Percentiles rank a stretch among this genome's conserved stretches.
phyloP scores from a whole-genome alignment of 2,888 invertebrate species.

The Monoplex corrugatus region DNA sequence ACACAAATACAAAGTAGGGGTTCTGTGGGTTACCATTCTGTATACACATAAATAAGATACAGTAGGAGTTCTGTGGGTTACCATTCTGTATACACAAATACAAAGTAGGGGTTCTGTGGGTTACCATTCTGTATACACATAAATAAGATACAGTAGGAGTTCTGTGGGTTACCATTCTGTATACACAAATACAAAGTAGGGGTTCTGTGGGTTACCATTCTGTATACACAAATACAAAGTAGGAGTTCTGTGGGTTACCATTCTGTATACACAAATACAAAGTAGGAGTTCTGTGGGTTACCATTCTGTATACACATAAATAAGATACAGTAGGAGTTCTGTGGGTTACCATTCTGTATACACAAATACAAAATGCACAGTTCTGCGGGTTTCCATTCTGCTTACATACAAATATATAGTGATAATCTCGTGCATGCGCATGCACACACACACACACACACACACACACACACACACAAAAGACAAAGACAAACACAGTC shows the following conservation, averaged over 20 bases:
- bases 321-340: constrained; percentile 83
- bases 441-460: constrained; percentile 39
- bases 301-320: constrained; percentile 81
- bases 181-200: constrained; percentile 77
- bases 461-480: background rate
- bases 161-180: constrained; percentile 82
- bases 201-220: constrained; percentile 83
- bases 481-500: background rate
- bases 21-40: constrained; percentile 83
- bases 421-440: too few species aligned
- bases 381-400: constrained; percentile 83
- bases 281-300: constrained; percentile 82
- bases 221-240: constrained; percentile 70
- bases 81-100: constrained; percentile 81
- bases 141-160: constrained; percentile 82
- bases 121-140: constrained; percentile 81
- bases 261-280: constrained; percentile 78
- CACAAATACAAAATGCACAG: background rate
- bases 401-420: constrained; percentile 51
- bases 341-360: constrained; percentile 82
- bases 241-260: constrained; percentile 82
- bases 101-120: constrained; percentile 82
- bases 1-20: constrained; percentile 80
- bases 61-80: constrained; percentile 82
- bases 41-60: constrained; percentile 58